Evolutionary conservation across 30 jellyfish, hydroid and myxozoan species (phyloP).

Genomic region (Mastigias papua): DNA sequence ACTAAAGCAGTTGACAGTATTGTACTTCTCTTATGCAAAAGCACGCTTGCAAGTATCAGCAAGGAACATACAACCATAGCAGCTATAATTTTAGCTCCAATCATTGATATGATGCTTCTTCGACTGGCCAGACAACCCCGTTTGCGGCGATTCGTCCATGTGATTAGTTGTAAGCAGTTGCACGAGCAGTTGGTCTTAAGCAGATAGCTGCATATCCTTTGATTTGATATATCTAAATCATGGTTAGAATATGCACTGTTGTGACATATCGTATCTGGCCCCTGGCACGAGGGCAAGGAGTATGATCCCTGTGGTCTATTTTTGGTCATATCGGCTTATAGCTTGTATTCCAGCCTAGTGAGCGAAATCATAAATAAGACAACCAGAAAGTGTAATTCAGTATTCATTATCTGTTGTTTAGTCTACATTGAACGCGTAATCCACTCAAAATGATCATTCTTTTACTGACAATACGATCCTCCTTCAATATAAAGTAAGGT

Average conservation of each 20-base stretch:
- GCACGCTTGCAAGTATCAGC: slow-evolving; percentile 1
- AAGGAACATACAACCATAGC: not conserved
- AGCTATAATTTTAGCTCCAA: slow-evolving; percentile 9
- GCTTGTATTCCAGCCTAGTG: not conserved
- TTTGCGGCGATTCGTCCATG: slow-evolving; percentile 33
- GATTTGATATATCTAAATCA: slow-evolving; percentile 11
- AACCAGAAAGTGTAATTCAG: not conserved
- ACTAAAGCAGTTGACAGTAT: not conserved
- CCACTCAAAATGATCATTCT: no score
- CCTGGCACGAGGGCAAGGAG: slow-evolving; percentile 22
- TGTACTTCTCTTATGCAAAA: slow-evolving; percentile 4
- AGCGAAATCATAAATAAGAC: slow-evolving; percentile 8
- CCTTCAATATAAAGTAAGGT: not conserved
- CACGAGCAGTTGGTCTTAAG: slow-evolving; percentile 19
- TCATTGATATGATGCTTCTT: slow-evolving; percentile 16
- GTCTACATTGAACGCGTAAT: no score
- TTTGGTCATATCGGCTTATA: slow-evolving; percentile 33
- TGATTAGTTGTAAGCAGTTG: slow-evolving; percentile 15
- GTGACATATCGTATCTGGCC: not conserved
- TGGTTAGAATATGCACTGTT: slow-evolving; percentile 10
- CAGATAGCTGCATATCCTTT: not conserved
- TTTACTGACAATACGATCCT: not conserved
- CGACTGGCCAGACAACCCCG: slow-evolving; percentile 44
- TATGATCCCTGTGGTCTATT: slow-evolving; percentile 39
- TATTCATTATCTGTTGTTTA: not conserved